These are phyloP conservation scores for Labia minor DNA, from an alignment of 2,888 invertebrate genomes.

Conservation along the genomic window DNA sequence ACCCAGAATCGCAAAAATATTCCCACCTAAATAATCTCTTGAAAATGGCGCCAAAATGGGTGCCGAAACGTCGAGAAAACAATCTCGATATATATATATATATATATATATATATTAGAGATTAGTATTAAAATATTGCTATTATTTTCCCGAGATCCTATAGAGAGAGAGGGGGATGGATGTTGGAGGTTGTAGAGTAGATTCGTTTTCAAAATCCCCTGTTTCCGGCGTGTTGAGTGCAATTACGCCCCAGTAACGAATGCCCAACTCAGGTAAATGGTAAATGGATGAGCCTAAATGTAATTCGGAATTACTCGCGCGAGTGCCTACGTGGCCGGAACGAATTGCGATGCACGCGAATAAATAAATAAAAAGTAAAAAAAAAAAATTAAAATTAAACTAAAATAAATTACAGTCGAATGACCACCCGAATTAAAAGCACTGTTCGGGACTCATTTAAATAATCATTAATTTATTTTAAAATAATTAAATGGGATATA, in stretches of 20 bases:
- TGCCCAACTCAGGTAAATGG: slow-evolving; percentile 1
- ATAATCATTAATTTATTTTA: no score
- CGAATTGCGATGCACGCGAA: slow-evolving; percentile 13
- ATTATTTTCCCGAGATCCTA: no score
- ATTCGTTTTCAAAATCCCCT: neutral
- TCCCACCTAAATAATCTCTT: no score
- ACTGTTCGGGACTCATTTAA: no score
- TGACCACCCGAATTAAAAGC: neutral
- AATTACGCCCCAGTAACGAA: slow-evolving; percentile 13
- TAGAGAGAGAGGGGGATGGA: no score
- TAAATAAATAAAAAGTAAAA: neutral
- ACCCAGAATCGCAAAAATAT: no score
- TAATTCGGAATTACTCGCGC: slow-evolving; percentile 13
- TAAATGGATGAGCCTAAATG: neutral
- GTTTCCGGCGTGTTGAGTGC: slow-evolving; percentile 7
- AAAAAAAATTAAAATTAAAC: neutral
- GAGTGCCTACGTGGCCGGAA: slow-evolving; percentile 13
- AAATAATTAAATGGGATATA: no score
- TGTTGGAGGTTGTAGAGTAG: neutral
- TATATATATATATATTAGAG: no score
- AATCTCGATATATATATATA: no score
- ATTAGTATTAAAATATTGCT: no score
- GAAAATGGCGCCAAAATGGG: no score
- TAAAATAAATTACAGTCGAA: neutral
- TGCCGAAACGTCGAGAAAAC: no score